Conservation (phyloP, 2,113 vertebrate species). For the Pseudolaguvia tuberculata region DNA sequence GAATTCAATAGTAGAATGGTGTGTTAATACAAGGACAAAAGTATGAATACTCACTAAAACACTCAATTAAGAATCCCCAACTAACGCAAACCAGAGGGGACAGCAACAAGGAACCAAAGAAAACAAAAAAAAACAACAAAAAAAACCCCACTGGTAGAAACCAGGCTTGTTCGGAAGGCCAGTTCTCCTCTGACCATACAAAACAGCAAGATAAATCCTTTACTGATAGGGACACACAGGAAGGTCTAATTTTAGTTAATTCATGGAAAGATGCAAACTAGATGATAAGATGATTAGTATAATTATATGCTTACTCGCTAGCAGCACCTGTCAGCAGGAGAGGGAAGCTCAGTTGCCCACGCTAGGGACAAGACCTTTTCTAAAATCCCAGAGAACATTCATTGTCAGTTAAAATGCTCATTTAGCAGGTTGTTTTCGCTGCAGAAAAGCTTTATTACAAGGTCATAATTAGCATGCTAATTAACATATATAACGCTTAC, state of each 20-base stretch:
- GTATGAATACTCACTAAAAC: too few relatives aligned
- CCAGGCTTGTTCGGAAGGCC: too few relatives aligned
- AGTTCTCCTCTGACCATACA: too few relatives aligned
- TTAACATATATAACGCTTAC: background rate
- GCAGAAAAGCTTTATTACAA: background rate
- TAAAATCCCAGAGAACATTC: background rate
- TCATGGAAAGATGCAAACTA: slow-evolving; percentile 2
- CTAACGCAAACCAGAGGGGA: too few relatives aligned
- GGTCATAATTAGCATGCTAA: background rate
- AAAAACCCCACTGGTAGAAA: too few relatives aligned
- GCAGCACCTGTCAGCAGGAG: background rate
- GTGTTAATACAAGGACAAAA: too few relatives aligned
- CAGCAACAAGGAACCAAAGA: too few relatives aligned
- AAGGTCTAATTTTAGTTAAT: background rate
- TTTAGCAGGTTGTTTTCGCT: background rate
- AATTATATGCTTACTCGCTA: slow-evolving; percentile 3
- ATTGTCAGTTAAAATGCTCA: background rate
- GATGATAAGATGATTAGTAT: slow-evolving; percentile 21
- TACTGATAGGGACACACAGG: too few relatives aligned
- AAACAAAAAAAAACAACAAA: too few relatives aligned
- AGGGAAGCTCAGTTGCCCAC: background rate
- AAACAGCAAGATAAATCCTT: too few relatives aligned
- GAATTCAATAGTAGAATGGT: too few relatives aligned
- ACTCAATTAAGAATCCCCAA: too few relatives aligned
- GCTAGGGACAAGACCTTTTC: slow-evolving; percentile 20